Evolutionary conservation across 2,113 vertebrate genomes (phyloP).

Genomic region (Acanthochromis polyacanthus): DNA sequence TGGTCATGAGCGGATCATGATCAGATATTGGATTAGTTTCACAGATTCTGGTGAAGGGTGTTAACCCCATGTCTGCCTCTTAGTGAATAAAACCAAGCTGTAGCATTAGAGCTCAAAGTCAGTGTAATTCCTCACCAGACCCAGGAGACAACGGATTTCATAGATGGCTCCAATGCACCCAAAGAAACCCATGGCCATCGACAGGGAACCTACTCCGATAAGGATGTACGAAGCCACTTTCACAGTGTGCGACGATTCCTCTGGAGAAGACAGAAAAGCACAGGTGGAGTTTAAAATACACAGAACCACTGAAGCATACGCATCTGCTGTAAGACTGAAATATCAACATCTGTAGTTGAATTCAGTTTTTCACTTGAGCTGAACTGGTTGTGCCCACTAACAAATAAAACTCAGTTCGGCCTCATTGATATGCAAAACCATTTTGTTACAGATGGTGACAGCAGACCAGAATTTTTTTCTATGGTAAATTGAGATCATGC

Average conservation of each 20-base stretch:
- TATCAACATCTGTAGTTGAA: neutral
- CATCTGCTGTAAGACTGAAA: neutral
- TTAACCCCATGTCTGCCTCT: neutral
- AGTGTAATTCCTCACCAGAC: constrained; percentile 86
- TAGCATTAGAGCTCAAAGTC: neutral
- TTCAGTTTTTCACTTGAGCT: neutral
- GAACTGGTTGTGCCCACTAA: constrained; percentile 16
- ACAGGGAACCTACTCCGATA: constrained; percentile 86
- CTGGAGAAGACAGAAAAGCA: constrained; percentile 70
- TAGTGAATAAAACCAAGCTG: neutral
- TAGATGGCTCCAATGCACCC: constrained; percentile 94
- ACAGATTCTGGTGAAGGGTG: neutral
- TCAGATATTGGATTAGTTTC: neutral
- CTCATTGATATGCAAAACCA: constrained; percentile 8
- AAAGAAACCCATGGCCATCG: constrained; percentile 94
- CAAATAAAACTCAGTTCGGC: constrained; percentile 17
- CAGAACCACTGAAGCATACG: neutral
- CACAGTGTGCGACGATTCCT: constrained; percentile 86
- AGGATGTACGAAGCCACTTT: constrained; percentile 88
- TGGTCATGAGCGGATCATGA: neutral
- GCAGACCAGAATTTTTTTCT: constrained; percentile 7
- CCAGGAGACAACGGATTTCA: constrained; percentile 92
- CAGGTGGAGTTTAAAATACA: constrained; percentile 13
- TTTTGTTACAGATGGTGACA: constrained; percentile 13
- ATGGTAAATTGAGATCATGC: constrained; percentile 23